Conservation (phyloP, 2,113 vertebrate species). For the Pundamilia nyererei region DNA sequence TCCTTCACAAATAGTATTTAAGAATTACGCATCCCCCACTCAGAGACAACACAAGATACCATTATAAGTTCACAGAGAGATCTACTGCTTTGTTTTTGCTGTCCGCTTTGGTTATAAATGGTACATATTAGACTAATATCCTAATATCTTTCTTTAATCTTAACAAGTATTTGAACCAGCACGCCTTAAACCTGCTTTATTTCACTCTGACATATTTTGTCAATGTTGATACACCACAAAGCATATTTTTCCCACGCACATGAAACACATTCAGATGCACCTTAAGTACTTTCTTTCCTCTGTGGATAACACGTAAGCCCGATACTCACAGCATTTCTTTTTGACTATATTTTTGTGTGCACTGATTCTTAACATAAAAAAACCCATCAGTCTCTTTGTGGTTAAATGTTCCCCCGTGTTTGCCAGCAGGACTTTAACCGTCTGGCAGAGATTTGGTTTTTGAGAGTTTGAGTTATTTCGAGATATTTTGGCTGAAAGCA, state of each 20-base stretch:
- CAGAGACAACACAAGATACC: background rate
- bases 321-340: background rate
- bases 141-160: background rate
- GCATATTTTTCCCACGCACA: background rate
- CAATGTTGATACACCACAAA: background rate
- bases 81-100: background rate
- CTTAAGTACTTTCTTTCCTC: background rate
- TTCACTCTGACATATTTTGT: background rate
- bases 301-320: background rate
- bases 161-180: background rate
- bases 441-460: background rate
- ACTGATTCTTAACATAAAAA: background rate
- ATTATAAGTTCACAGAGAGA: background rate
- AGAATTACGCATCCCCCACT: background rate
- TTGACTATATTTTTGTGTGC: background rate
- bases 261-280: background rate
- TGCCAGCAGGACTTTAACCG: background rate
- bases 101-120: background rate
- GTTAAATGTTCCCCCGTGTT: background rate
- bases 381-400: background rate
- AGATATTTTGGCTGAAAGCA: background rate
- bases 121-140: background rate
- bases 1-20: background rate
- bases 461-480: background rate
- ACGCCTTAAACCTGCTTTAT: background rate